Evolutionary conservation across 2,113 vertebrate species (phyloP).

Genomic region (Naja naja): DNA sequence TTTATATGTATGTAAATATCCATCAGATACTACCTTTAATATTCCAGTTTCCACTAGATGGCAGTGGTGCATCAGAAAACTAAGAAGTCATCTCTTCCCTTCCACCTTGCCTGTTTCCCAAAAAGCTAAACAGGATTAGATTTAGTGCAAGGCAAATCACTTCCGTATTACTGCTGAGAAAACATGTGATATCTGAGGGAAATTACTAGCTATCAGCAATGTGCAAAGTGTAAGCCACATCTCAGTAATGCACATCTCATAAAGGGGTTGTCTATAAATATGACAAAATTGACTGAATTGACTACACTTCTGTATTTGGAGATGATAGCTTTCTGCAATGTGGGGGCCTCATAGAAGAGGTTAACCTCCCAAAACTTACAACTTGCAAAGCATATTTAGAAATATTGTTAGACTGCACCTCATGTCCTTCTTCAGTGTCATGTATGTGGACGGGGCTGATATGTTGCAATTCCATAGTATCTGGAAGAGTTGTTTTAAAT

Average conservation of each 20-base stretch:
- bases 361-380: neutral
- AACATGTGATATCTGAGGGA: neutral
- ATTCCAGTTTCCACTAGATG: conserved; percentile 55
- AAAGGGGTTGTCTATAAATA: neutral
- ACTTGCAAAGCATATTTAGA: neutral
- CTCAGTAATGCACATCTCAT: neutral
- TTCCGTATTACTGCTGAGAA: neutral
- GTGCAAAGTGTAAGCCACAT: neutral
- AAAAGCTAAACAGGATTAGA: neutral
- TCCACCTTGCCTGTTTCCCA: neutral
- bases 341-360: neutral
- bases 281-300: neutral
- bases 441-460: neutral
- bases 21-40: neutral
- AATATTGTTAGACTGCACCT: neutral
- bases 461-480: neutral
- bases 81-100: neutral
- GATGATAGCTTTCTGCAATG: neutral
- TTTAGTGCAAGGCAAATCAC: neutral
- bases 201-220: neutral
- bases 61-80: conserved; percentile 38
- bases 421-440: neutral
- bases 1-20: neutral
- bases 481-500: neutral
- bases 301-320: neutral